A percentile compares a stretch with the other conserved stretches of the same genome.
Conservation (phyloP, 2,888 invertebrate species). For the Autographa pulchrina region DNA sequence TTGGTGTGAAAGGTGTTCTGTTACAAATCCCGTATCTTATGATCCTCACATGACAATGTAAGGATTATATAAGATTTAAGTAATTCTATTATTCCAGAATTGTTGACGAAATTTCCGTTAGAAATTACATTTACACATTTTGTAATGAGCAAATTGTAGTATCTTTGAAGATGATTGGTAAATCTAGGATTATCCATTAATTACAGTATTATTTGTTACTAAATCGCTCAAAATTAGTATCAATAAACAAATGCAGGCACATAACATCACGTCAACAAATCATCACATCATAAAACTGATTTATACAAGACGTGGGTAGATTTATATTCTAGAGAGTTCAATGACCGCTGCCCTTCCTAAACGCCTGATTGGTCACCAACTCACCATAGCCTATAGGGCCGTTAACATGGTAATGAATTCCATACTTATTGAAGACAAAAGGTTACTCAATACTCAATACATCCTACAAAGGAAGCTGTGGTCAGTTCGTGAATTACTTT, state of each 20-base stretch:
- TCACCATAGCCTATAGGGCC: background rate
- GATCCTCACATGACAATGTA: background rate
- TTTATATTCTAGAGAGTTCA: constrained; percentile 39
- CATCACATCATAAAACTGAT: constrained; percentile 20
- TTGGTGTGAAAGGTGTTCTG: background rate
- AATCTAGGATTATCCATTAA: too few species aligned
- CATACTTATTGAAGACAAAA: constrained; percentile 48
- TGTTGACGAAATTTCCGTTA: background rate
- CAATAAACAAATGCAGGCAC: background rate
- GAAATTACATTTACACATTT: too few species aligned
- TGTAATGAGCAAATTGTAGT: too few species aligned
- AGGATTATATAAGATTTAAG: background rate
- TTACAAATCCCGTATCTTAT: background rate
- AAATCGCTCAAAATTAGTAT: too few species aligned
- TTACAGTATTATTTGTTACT: too few species aligned
- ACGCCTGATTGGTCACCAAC: constrained; percentile 42
- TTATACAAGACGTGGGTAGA: constrained; percentile 35
- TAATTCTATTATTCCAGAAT: background rate
- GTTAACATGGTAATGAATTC: constrained; percentile 46
- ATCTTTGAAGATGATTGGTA: too few species aligned
- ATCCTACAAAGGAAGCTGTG: constrained; percentile 48
- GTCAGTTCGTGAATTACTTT: constrained; percentile 32
- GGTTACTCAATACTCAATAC: constrained; percentile 33
- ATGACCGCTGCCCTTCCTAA: constrained; percentile 33
- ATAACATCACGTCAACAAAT: constrained; percentile 19